Base-by-base conservation (phyloP, 2,797 vertebrate species). In the Cuculus canorus region DNA sequence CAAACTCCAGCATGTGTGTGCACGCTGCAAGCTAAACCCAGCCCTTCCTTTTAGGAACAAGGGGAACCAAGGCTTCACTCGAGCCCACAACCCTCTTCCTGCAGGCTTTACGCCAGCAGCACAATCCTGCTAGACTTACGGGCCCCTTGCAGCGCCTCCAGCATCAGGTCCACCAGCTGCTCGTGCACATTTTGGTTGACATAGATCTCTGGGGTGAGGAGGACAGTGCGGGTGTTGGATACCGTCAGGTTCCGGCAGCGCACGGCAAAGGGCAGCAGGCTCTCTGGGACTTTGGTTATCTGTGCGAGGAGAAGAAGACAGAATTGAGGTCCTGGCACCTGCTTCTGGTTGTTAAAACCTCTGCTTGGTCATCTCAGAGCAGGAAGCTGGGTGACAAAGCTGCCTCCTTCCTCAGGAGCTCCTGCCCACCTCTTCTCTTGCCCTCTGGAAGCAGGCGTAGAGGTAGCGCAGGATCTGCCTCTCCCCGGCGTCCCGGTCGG, bases 241-340 rank as follows among this genome's bases (percentile, higher is more conserved):
- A 99, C 98, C 0, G 98, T 98, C 92, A 99, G 98, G 93, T 99
- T 98, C 92, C 99, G 99, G 96, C 99, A 99, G 92, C 98, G 98
- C 65, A 99, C 97, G 0, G 99, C 99, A 5, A 98, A 99, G 6
- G 99, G 98, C 78, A 99, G 97, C 57, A 99, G 97, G 93, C 99
- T 99, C 98, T 99, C 99, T 0, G 99, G 99, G 64, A 99, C 99
- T 97, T 99, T 99, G 59, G 98, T 99, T 92, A 99, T 98, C 99
- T 99, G 97, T 4, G 24, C 63, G 21, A 17, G 78, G 78, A 89
- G 24, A 17, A 48, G 0, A 10, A 76, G 54, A 82, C 15, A 10
- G 33, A 2, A 17, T 2, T 37, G 33, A 37, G 64, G 41, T 32
- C 14, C 22, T 1, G 17, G 24, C 6, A 12, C 3, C 41, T 0